A percentile compares a stretch with the other conserved stretches of the same genome.
These are phyloP conservation scores for Blastobasis adustella DNA, from an alignment of 2,888 invertebrate species.

Conservation along the genomic window DNA sequence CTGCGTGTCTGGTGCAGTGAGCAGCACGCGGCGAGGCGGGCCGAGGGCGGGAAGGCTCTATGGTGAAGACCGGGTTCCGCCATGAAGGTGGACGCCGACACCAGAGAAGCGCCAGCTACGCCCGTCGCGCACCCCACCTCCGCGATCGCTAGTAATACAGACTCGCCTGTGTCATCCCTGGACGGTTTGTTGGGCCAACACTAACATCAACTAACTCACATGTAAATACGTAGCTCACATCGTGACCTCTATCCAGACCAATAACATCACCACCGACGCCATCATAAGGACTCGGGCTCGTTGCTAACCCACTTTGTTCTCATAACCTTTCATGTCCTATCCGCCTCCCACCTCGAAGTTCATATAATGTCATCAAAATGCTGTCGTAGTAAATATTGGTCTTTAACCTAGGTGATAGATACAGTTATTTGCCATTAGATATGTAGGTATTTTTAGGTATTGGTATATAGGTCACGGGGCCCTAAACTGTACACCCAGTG, in stretches of 20 bases:
- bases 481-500: too few relatives aligned
- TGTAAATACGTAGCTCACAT: slow-evolving; percentile 34
- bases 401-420: too few relatives aligned
- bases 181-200: slow-evolving; percentile 63
- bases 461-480: too few relatives aligned
- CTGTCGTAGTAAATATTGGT: too few relatives aligned
- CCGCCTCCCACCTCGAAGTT: too few relatives aligned
- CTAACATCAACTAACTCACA: slow-evolving; percentile 27
- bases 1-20: slow-evolving; percentile 57
- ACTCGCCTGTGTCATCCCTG: slow-evolving; percentile 61
- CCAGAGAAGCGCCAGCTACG: slow-evolving; percentile 44
- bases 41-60: slow-evolving; percentile 32
- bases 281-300: too few relatives aligned
- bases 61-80: slow-evolving; percentile 33
- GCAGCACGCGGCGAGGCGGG: slow-evolving; percentile 36
- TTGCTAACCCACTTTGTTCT: too few relatives aligned
- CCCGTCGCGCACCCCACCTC: slow-evolving; percentile 37
- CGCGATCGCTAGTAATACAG: slow-evolving; percentile 57
- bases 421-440: too few relatives aligned
- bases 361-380: too few relatives aligned
- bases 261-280: too few relatives aligned
- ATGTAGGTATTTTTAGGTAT: too few relatives aligned
- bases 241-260: slow-evolving; percentile 12
- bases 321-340: too few relatives aligned
- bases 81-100: slow-evolving; percentile 55